These are phyloP conservation scores for Endotricha flammealis DNA, from an alignment of 2,888 invertebrate genomes.

Conservation along the genomic window DNA sequence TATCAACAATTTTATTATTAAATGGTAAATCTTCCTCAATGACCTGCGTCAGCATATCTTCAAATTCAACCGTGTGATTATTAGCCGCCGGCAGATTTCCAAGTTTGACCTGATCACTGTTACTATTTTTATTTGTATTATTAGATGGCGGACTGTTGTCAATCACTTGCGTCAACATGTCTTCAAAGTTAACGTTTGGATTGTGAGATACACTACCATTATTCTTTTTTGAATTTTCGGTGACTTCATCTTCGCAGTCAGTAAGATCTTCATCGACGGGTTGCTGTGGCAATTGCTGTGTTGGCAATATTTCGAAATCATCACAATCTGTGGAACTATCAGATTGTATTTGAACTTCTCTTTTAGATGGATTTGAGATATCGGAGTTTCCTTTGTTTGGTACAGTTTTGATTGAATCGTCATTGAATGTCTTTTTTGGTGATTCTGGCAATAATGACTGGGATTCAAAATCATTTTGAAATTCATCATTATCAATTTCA, in stretches of 20 bases:
- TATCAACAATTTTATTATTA: conserved; percentile 9
- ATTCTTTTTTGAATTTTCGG: conserved; percentile 13
- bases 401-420: conserved; percentile 14
- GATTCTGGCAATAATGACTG: conserved; percentile 47
- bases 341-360: conserved; percentile 24
- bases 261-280: conserved; percentile 38
- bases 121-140: not conserved
- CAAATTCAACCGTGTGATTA: conserved; percentile 14
- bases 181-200: conserved; percentile 21
- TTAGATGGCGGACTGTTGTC: conserved; percentile 15
- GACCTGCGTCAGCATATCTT: conserved; percentile 31
- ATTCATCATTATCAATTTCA: conserved; percentile 39
- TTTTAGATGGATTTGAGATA: conserved; percentile 14
- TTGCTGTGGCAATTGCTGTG: conserved; percentile 32
- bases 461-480: conserved; percentile 44
- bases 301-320: conserved; percentile 37
- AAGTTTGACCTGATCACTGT: not conserved
- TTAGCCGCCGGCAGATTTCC: conserved; percentile 4
- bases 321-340: conserved; percentile 47
- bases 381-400: conserved; percentile 12
- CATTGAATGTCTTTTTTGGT: too few species aligned
- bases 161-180: conserved; percentile 31
- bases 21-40: conserved; percentile 19
- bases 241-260: conserved; percentile 43
- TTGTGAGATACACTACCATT: not conserved